A percentile compares a stretch with the other conserved stretches of the same genome.
phyloP scores from a whole-genome alignment of 2,888 invertebrate species.

The Marronus borbonicus region DNA sequence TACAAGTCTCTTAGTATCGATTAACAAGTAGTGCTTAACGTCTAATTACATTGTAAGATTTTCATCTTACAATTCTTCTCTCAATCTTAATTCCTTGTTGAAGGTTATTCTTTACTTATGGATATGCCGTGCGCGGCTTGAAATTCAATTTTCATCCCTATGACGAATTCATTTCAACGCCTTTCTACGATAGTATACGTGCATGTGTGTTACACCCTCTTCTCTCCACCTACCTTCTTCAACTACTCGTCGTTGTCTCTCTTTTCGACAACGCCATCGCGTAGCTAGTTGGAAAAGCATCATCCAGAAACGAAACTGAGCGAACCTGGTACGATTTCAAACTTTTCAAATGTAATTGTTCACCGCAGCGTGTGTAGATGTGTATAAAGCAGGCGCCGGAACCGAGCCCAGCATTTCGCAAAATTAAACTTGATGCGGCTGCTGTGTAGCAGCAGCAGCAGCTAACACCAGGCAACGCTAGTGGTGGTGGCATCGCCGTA shows the following conservation, averaged over 20 bases:
- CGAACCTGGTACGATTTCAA: conserved; percentile 10
- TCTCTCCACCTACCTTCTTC: neutral
- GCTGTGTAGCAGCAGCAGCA: neutral
- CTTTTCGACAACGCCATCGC: neutral
- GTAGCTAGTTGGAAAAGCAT: neutral
- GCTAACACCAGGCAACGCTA: neutral
- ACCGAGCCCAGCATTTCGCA: conserved; percentile 20
- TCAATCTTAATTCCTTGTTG: too few relatives aligned
- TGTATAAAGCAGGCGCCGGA: conserved; percentile 7
- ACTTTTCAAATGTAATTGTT: conserved; percentile 37
- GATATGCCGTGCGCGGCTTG: too few relatives aligned
- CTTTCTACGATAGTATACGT: neutral
- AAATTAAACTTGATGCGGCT: conserved; percentile 47
- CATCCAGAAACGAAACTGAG: neutral
- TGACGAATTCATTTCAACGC: conserved; percentile 6
- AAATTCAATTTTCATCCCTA: neutral
- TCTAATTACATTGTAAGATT: too few relatives aligned
- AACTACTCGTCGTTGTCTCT: too few relatives aligned
- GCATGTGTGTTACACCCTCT: neutral
- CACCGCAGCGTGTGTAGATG: conserved; percentile 18
- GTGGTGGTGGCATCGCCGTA: conserved; percentile 9
- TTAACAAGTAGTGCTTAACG: too few relatives aligned
- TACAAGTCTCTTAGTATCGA: too few relatives aligned
- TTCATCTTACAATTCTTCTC: too few relatives aligned
- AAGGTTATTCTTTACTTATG: too few relatives aligned